A percentile compares a stretch with the other conserved stretches of the same genome.
These are phyloP conservation scores for Nudaria mundana DNA, from an alignment of 2,888 invertebrate species.

Conservation along the genomic window DNA sequence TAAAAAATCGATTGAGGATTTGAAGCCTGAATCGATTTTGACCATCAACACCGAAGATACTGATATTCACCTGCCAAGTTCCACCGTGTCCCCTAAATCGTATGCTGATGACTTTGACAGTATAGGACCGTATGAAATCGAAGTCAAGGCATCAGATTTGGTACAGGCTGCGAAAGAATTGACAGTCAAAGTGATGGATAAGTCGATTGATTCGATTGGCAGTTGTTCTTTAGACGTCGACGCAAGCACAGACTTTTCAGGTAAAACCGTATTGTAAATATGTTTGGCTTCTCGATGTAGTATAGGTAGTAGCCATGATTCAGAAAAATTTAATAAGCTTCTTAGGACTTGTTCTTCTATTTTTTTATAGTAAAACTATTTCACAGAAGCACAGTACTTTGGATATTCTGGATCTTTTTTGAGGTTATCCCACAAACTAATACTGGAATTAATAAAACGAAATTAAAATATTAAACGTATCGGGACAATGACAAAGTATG, in stretches of 20 bases:
- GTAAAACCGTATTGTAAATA: slow-evolving; percentile 70
- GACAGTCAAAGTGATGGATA: slow-evolving; percentile 84
- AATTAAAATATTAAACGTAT: too few relatives aligned
- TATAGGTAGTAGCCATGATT: slow-evolving; percentile 38
- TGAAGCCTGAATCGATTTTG: slow-evolving; percentile 61
- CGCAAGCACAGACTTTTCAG: slow-evolving; percentile 87
- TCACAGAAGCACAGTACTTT: too few relatives aligned
- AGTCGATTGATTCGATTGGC: slow-evolving; percentile 91
- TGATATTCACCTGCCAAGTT: slow-evolving; percentile 70
- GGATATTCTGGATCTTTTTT: too few relatives aligned
- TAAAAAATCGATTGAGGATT: slow-evolving; percentile 50
- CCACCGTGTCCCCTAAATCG: slow-evolving; percentile 70
- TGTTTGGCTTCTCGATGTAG: slow-evolving; percentile 34
- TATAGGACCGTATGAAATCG: slow-evolving; percentile 72
- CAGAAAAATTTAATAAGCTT: slow-evolving; percentile 9
- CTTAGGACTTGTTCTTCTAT: not conserved
- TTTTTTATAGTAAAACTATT: not conserved
- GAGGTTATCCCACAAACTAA: too few relatives aligned
- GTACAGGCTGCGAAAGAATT: slow-evolving; percentile 61
- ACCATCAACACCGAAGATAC: slow-evolving; percentile 73
- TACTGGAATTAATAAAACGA: too few relatives aligned
- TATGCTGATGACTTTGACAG: slow-evolving; percentile 63
- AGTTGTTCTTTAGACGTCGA: slow-evolving; percentile 93
- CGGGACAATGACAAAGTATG: too few relatives aligned
- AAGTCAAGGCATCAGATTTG: slow-evolving; percentile 70